Evolutionary conservation across 2,888 invertebrate genomes (phyloP).

Genomic region (Quadroppia sp.): DNA sequence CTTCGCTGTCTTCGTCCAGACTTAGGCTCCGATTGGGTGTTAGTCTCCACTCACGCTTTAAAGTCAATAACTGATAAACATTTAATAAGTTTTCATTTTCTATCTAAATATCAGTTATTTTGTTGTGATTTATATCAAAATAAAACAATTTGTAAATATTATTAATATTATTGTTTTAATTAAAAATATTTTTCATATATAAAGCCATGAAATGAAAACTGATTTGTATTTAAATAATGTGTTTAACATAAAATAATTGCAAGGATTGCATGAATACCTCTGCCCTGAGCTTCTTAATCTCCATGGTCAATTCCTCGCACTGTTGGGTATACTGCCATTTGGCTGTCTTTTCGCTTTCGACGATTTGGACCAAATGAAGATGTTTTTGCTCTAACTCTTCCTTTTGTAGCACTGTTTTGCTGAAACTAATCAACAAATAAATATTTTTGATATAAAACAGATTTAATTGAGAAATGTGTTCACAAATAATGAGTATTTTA

Average conservation of each 20-base stretch:
- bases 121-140: too few relatives aligned
- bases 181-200: too few relatives aligned
- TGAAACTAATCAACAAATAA: conserved; percentile 62
- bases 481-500: background rate
- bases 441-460: conserved; percentile 1
- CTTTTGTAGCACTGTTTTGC: conserved; percentile 78
- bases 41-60: conserved; percentile 74
- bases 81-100: background rate
- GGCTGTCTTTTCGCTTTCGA: conserved; percentile 85
- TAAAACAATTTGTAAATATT: too few relatives aligned
- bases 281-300: conserved; percentile 79
- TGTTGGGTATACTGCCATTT: conserved; percentile 91
- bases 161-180: too few relatives aligned
- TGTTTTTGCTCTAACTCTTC: conserved; percentile 89
- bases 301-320: conserved; percentile 79
- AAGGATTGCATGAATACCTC: too few relatives aligned
- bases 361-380: conserved; percentile 74
- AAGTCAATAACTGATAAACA: conserved; percentile 64
- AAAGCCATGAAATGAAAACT: too few relatives aligned
- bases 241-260: too few relatives aligned
- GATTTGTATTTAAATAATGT: too few relatives aligned
- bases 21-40: conserved; percentile 48
- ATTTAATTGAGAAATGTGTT: conserved; percentile 8
- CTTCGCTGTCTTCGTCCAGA: conserved; percentile 60
- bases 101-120: conserved; percentile 5